Conservation (phyloP, 2,888 invertebrate genomes). For the Drosophila rubida region DNA sequence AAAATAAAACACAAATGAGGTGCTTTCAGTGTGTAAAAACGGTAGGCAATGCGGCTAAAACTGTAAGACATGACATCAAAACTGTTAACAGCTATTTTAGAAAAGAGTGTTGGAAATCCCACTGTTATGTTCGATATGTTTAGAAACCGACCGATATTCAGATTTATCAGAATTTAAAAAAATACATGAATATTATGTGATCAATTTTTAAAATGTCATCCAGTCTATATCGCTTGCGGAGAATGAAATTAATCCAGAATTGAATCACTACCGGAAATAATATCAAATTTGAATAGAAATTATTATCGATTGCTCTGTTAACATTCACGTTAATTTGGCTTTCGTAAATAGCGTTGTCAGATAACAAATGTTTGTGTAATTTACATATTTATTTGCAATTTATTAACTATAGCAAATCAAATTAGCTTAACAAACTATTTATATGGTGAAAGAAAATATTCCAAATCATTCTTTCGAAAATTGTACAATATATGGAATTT, state of each 20-base stretch:
- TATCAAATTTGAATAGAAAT: not conserved
- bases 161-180: not conserved
- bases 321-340: not conserved
- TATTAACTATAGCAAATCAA: not conserved
- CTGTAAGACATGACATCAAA: slow-evolving; percentile 36
- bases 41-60: slow-evolving; percentile 58
- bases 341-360: not conserved
- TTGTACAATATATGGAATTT: too few species aligned
- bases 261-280: not conserved
- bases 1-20: slow-evolving; percentile 67
- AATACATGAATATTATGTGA: not conserved
- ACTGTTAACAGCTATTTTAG: slow-evolving; percentile 20
- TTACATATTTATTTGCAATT: too few species aligned
- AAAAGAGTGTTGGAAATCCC: slow-evolving; percentile 5
- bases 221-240: not conserved
- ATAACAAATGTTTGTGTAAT: not conserved
- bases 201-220: not conserved
- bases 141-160: not conserved
- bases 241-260: not conserved
- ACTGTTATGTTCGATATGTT: slow-evolving; percentile 5
- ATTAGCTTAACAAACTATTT: not conserved
- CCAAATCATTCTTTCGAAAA: too few species aligned
- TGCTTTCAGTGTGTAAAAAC: slow-evolving; percentile 52
- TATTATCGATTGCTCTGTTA: not conserved
- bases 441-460: too few species aligned